Conservation (phyloP, 1,140 invertebrate genomes). For the Parapsyche elsis region DNA sequence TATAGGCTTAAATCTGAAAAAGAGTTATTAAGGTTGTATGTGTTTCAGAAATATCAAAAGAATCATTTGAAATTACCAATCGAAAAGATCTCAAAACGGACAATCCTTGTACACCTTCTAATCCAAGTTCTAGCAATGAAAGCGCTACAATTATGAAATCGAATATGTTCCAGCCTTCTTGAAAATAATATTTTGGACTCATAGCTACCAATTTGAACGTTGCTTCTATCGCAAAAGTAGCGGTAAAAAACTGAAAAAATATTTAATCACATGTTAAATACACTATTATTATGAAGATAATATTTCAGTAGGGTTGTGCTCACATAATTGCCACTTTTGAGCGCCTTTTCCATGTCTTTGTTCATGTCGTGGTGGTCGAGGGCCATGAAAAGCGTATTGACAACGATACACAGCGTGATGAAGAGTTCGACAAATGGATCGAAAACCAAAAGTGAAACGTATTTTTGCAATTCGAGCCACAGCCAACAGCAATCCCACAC, state of each 20-base stretch:
- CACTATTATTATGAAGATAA: slow-evolving; percentile 32
- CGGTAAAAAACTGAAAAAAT: slow-evolving; percentile 91
- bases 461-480: slow-evolving; percentile 92
- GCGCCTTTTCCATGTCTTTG: slow-evolving; percentile 82
- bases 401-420: slow-evolving; percentile 97
- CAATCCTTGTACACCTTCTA: slow-evolving; percentile 94
- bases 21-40: too few relatives aligned
- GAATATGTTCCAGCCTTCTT: slow-evolving; percentile 99
- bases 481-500: slow-evolving; percentile 96
- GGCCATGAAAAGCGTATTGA: slow-evolving; percentile 98
- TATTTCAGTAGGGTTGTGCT: slow-evolving; percentile 64
- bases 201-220: slow-evolving; percentile 94
- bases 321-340: slow-evolving; percentile 95
- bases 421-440: slow-evolving; percentile 98
- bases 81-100: slow-evolving; percentile 97
- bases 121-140: slow-evolving; percentile 91
- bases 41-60: slow-evolving; percentile 5
- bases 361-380: slow-evolving; percentile 96
- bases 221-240: slow-evolving; percentile 97
- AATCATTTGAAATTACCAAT: slow-evolving; percentile 87
- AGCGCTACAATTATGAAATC: slow-evolving; percentile 98
- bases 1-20: too few relatives aligned
- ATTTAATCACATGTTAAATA: not conserved
- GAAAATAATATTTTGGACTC: slow-evolving; percentile 97
- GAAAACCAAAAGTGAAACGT: slow-evolving; percentile 91